Evolutionary conservation across 2,888 invertebrate genomes (phyloP).

Genomic region (Heliconius ismenius): DNA sequence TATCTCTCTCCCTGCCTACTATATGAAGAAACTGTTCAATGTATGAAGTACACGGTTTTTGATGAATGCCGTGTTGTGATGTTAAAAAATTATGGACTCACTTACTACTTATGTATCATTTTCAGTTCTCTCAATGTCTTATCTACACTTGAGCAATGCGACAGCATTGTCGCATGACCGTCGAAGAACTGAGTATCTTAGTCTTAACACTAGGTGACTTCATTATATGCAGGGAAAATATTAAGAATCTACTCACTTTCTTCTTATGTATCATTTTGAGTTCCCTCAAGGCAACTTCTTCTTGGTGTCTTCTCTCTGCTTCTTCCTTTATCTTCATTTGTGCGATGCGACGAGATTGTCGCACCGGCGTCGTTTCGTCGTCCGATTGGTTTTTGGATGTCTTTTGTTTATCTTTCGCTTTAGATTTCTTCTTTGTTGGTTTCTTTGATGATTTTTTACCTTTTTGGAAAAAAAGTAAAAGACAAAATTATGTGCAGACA

Average conservation of each 20-base stretch:
- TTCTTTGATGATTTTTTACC: constrained; percentile 70
- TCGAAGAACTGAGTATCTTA: background rate
- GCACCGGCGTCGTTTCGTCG: constrained; percentile 78
- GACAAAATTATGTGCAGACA: background rate
- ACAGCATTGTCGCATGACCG: background rate
- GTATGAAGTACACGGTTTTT: too few relatives aligned
- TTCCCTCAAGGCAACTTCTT: constrained; percentile 87
- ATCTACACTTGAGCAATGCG: background rate
- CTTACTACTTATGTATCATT: too few relatives aligned
- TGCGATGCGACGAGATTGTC: constrained; percentile 92
- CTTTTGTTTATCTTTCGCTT: constrained; percentile 51
- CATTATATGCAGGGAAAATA: background rate
- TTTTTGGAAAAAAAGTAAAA: constrained; percentile 43
- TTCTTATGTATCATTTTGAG: constrained; percentile 85
- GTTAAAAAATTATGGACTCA: too few relatives aligned
- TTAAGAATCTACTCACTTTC: constrained; percentile 53
- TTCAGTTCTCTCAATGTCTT: too few relatives aligned
- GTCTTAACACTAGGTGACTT: background rate
- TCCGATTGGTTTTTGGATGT: constrained; percentile 49
- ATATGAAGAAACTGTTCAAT: too few relatives aligned
- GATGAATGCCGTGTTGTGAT: too few relatives aligned
- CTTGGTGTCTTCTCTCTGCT: constrained; percentile 87
- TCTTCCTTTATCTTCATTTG: constrained; percentile 94
- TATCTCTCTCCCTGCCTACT: too few relatives aligned
- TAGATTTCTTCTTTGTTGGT: constrained; percentile 59